These are phyloP conservation scores for Epinephelus awoara DNA, from an alignment of 2,797 vertebrate species.

Conservation along the genomic window DNA sequence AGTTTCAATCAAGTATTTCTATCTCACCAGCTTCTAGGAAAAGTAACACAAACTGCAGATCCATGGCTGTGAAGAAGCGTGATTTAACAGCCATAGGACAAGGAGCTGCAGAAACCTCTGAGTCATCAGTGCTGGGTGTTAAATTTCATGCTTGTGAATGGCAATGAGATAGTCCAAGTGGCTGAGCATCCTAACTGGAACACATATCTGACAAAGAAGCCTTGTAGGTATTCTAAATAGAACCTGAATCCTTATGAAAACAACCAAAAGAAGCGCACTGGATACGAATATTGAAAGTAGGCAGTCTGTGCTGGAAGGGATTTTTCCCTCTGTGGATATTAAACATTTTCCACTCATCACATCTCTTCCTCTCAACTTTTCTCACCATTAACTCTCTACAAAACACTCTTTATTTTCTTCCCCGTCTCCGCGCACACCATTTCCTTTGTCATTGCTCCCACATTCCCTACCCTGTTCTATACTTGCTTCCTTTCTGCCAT, in stretches of 20 bases:
- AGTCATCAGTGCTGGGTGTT: conserved; percentile 1
- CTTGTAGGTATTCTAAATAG: background rate
- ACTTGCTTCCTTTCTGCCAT: conserved; percentile 31
- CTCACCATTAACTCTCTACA: conserved; percentile 19
- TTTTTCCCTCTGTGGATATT: conserved; percentile 7
- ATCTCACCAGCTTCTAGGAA: conserved; percentile 7
- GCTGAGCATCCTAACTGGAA: background rate
- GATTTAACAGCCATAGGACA: conserved; percentile 19
- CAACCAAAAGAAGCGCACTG: background rate
- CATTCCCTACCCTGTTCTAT: conserved; percentile 8
- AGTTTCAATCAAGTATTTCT: background rate
- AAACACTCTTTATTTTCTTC: conserved; percentile 16
- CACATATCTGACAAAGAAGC: conserved; percentile 10
- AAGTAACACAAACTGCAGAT: conserved; percentile 8
- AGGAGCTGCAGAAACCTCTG: conserved; percentile 17
- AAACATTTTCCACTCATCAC: conserved; percentile 30
- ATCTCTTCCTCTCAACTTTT: conserved; percentile 10
- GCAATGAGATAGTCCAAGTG: background rate
- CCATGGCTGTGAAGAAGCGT: conserved; percentile 11
- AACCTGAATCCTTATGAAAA: background rate
- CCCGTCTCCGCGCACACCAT: background rate
- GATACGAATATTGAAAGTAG: background rate
- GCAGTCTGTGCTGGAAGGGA: background rate
- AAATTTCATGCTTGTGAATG: background rate
- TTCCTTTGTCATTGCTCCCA: conserved; percentile 28